Percentiles rank a stretch among this genome's conserved stretches.
These are phyloP conservation scores for Arctia plantaginis DNA, from an alignment of 2,888 invertebrate genomes.

Conservation along the genomic window DNA sequence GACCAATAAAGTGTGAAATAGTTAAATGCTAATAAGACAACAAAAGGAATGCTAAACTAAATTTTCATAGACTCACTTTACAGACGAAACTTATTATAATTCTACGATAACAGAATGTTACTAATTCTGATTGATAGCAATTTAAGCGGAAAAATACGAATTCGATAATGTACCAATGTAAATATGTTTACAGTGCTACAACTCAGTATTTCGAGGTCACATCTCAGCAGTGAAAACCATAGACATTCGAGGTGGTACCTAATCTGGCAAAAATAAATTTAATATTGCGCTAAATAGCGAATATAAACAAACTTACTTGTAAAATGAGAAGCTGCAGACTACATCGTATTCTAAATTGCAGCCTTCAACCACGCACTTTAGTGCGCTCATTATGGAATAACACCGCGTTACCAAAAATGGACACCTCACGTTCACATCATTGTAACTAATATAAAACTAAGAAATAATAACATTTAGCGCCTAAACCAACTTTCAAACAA, in stretches of 20 bases:
- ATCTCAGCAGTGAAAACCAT: conserved; percentile 23
- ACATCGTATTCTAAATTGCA: conserved; percentile 84
- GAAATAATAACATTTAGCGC: conserved; percentile 82
- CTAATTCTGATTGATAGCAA: conserved; percentile 10
- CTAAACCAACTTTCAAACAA: conserved; percentile 85
- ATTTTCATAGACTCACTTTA: neutral
- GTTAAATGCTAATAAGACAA: conserved; percentile 2
- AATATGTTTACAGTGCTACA: conserved; percentile 43
- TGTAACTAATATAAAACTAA: conserved; percentile 64
- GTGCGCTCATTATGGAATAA: conserved; percentile 74
- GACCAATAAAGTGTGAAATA: conserved; percentile 13
- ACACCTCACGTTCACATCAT: conserved; percentile 78
- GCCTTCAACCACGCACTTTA: conserved; percentile 84
- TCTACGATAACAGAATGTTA: neutral
- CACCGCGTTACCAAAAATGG: conserved; percentile 73
- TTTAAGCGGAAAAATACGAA: conserved; percentile 27
- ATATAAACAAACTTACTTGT: conserved; percentile 79
- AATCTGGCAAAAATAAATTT: conserved; percentile 31
- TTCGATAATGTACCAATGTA: conserved; percentile 26
- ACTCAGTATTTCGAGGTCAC: conserved; percentile 55
- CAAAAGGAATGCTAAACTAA: neutral
- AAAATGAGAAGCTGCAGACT: conserved; percentile 84
- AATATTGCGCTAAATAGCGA: conserved; percentile 19
- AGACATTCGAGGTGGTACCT: conserved; percentile 34
- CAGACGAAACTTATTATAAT: neutral